Evolutionary conservation across 2,113 vertebrate genomes (phyloP).

Genomic region (Peucedramus taeniatus): DNA sequence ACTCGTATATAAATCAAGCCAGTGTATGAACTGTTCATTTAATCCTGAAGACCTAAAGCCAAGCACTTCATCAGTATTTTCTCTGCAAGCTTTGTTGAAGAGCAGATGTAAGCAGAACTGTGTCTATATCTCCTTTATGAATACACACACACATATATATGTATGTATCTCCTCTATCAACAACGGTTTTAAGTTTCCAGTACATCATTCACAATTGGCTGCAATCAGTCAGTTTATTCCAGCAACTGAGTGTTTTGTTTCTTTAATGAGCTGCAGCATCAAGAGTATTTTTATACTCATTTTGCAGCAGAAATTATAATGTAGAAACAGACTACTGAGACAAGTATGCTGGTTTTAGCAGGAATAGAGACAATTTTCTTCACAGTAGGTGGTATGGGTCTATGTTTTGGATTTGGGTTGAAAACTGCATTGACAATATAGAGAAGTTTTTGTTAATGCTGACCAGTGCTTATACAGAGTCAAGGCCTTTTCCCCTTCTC

Average conservation of each 20-base stretch:
- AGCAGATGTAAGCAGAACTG: neutral
- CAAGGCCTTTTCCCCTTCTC: neutral
- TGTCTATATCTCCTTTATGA: neutral
- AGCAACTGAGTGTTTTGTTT: neutral
- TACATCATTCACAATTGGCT: neutral
- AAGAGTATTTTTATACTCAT: neutral
- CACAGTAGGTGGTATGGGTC: neutral
- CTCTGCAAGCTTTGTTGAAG: neutral
- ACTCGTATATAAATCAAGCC: neutral
- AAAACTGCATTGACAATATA: neutral
- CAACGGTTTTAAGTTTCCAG: neutral
- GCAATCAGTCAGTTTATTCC: neutral
- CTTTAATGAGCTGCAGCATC: neutral
- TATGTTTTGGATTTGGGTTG: neutral
- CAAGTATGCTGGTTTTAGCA: neutral
- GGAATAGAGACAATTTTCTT: neutral
- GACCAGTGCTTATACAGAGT: neutral
- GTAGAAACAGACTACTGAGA: neutral
- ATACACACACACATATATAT: neutral
- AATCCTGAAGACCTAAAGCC: neutral
- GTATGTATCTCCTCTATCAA: neutral
- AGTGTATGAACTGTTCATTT: neutral
- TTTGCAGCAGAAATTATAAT: neutral
- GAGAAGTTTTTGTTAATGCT: neutral
- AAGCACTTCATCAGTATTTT: neutral